Percentiles rank a stretch among this genome's conserved stretches.
phyloP scores from a whole-genome alignment of 1,140 invertebrate genomes.

The Holotrichia oblita region DNA sequence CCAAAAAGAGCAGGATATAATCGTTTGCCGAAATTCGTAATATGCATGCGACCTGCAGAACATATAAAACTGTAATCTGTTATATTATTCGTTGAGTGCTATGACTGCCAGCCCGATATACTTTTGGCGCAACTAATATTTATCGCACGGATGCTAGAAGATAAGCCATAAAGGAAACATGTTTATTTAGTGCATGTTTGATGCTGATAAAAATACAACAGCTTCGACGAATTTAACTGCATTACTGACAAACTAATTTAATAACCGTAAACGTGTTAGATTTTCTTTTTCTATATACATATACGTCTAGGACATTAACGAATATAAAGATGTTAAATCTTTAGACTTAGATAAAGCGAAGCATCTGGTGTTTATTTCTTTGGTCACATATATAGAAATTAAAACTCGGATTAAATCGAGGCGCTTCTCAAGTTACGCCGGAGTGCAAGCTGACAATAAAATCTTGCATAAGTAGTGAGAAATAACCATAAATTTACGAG shows the following conservation, averaged over 20 bases:
- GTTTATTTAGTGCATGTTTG: background rate
- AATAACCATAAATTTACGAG: conserved; percentile 21
- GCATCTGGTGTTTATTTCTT: conserved; percentile 3
- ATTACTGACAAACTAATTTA: background rate
- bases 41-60: too few relatives aligned
- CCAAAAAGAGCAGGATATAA: too few relatives aligned
- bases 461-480: conserved; percentile 15
- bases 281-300: background rate
- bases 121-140: background rate
- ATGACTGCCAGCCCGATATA: background rate
- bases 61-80: too few relatives aligned
- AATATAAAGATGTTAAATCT: conserved; percentile 9
- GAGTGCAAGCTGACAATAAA: conserved; percentile 29
- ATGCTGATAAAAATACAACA: conserved; percentile 7
- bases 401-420: background rate
- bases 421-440: conserved; percentile 15
- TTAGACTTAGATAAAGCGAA: background rate
- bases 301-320: background rate
- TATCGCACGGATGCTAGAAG: conserved; percentile 24
- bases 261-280: background rate
- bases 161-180: conserved; percentile 18
- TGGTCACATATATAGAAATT: background rate
- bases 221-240: background rate
- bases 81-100: background rate
- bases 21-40: too few relatives aligned